Evolutionary conservation across 2,797 vertebrate species (phyloP).

Genomic region (Siniperca undulata): DNA sequence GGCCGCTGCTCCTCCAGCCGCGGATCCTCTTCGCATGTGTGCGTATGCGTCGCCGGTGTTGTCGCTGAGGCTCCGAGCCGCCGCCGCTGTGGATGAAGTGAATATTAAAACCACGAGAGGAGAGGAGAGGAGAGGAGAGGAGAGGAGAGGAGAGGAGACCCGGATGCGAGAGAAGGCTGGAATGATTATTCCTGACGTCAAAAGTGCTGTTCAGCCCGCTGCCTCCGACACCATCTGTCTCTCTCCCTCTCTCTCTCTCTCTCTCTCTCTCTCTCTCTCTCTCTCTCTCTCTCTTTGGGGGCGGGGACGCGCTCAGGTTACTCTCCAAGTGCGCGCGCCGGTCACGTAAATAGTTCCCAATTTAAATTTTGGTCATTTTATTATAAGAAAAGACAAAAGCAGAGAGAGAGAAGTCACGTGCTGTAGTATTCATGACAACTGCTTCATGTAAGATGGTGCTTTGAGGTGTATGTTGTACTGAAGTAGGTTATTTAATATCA

Average conservation of each 20-base stretch:
- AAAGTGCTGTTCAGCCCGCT: slow-evolving; percentile 75
- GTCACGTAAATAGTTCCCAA: too few species aligned
- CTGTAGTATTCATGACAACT: too few species aligned
- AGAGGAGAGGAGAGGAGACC: slow-evolving; percentile 58
- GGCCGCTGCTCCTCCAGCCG: slow-evolving; percentile 32
- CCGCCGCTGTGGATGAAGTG: slow-evolving; percentile 58
- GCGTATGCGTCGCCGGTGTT: slow-evolving; percentile 38
- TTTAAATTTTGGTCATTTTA: too few species aligned
- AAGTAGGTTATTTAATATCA: too few species aligned
- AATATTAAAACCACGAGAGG: slow-evolving; percentile 64
- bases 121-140: slow-evolving; percentile 56
- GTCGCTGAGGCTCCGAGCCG: slow-evolving; percentile 50
- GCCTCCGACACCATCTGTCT: slow-evolving; percentile 48
- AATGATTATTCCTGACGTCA: slow-evolving; percentile 84
- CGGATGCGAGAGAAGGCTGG: slow-evolving; percentile 76
- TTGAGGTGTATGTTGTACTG: too few species aligned
- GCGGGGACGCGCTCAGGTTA: slow-evolving; percentile 28
- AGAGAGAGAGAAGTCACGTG: too few species aligned
- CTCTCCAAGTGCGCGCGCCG: neutral
- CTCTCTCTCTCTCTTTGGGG: neutral
- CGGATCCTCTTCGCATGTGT: slow-evolving; percentile 31
- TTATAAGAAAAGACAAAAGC: too few species aligned
- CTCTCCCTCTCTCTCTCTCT: neutral
- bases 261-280: neutral
- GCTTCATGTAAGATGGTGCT: too few species aligned